Evolutionary conservation across 2,888 invertebrate genomes (phyloP).

Genomic region (Teleogryllus oceanicus): DNA sequence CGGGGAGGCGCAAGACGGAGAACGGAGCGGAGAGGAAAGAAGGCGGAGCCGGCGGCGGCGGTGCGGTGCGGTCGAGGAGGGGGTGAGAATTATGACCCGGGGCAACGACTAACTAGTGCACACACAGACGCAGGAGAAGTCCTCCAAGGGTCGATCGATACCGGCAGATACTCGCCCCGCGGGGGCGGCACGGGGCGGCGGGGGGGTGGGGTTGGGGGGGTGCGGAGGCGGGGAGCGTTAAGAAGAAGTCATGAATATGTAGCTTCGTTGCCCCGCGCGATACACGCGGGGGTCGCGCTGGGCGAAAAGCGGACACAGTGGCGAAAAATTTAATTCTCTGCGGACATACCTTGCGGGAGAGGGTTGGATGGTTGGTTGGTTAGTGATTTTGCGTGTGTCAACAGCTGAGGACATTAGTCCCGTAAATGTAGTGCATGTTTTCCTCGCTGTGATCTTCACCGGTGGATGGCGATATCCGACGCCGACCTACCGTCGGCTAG

Average conservation of each 20-base stretch:
- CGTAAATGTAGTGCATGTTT: too few relatives aligned
- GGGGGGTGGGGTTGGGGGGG: background rate
- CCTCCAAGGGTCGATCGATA: background rate
- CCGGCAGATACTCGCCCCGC: background rate
- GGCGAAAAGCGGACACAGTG: background rate
- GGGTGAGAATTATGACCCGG: slow-evolving; percentile 18
- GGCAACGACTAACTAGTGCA: slow-evolving; percentile 10
- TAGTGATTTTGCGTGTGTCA: too few relatives aligned
- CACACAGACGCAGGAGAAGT: background rate
- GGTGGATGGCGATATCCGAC: too few relatives aligned
- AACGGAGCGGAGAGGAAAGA: background rate
- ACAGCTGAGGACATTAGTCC: too few relatives aligned
- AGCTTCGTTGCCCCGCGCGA: background rate
- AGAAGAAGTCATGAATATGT: slow-evolving; percentile 18
- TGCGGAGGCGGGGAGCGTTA: background rate
- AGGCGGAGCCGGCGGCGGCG: background rate
- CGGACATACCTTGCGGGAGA: too few relatives aligned
- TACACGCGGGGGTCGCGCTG: background rate
- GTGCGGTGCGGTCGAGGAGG: background rate
- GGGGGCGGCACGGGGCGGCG: background rate
- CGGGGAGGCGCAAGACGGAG: background rate
- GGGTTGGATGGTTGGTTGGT: too few relatives aligned
- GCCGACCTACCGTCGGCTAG: too few relatives aligned
- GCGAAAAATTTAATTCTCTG: background rate
- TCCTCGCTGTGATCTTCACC: too few relatives aligned